Percentiles rank a stretch among this genome's conserved stretches.
phyloP scores from a whole-genome alignment of 2,113 vertebrate genomes.

The Nanorana parkeri region DNA sequence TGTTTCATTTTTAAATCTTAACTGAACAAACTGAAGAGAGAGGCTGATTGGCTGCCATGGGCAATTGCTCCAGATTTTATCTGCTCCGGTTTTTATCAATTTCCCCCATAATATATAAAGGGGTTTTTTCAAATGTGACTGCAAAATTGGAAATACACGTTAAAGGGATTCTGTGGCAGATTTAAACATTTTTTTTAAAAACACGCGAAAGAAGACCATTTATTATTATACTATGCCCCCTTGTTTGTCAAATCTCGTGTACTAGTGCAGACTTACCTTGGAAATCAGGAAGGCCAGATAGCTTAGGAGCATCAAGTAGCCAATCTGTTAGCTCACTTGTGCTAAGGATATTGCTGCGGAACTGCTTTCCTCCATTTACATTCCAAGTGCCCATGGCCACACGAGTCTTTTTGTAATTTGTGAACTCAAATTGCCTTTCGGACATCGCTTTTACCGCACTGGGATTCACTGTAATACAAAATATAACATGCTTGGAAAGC shows the following conservation, averaged over 20 bases:
- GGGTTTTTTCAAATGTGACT: no score
- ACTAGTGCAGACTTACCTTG: conserved; percentile 66
- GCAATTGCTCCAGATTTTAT: no score
- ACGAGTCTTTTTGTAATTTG: conserved; percentile 70
- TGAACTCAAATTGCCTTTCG: conserved; percentile 81
- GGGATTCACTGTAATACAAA: conserved; percentile 71
- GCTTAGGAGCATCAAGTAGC: conserved; percentile 76
- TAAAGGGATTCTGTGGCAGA: no score
- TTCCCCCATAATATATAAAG: no score
- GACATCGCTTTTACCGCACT: conserved; percentile 77
- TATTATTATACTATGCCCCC: no score
- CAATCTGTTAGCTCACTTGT: conserved; percentile 75
- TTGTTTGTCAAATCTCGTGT: neutral
- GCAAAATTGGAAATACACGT: no score
- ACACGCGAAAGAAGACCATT: no score
- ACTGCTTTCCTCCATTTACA: conserved; percentile 80
- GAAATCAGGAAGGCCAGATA: conserved; percentile 67
- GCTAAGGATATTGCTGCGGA: conserved; percentile 76
- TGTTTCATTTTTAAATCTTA: no score
- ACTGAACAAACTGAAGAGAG: no score
- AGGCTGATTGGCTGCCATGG: no score
- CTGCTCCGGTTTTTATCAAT: no score
- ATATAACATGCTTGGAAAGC: neutral
- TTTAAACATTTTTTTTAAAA: no score
- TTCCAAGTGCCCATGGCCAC: conserved; percentile 80